These are phyloP conservation scores for Nysson spinosus DNA, from an alignment of 2,888 invertebrate genomes.

Conservation along the genomic window DNA sequence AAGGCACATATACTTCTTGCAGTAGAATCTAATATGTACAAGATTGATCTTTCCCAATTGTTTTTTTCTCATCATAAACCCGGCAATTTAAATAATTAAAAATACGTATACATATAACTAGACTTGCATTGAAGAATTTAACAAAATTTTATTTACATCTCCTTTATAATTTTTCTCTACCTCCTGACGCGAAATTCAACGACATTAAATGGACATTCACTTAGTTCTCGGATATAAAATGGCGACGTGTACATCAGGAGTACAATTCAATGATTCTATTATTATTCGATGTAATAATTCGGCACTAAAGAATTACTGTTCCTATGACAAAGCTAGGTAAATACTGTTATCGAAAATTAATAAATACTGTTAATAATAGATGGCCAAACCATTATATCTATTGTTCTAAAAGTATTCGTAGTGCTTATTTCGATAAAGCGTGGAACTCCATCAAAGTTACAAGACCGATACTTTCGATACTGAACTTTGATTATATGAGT, in stretches of 20 bases:
- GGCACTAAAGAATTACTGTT: constrained; percentile 26
- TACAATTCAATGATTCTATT: constrained; percentile 16
- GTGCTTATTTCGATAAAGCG: background rate
- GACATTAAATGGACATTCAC: background rate
- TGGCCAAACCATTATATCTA: constrained; percentile 30
- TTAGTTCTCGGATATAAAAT: too few relatives aligned
- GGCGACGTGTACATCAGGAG: too few relatives aligned
- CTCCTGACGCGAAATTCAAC: constrained; percentile 20
- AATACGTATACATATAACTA: constrained; percentile 29
- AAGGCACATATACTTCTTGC: constrained; percentile 69
- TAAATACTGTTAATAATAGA: constrained; percentile 51
- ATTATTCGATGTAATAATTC: background rate
- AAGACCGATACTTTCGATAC: constrained; percentile 2
- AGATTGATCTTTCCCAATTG: constrained; percentile 37
- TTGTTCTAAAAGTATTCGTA: constrained; percentile 24
- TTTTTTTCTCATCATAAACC: constrained; percentile 21
- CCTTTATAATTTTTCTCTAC: constrained; percentile 7
- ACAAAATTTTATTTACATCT: constrained; percentile 48
- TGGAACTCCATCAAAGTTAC: background rate
- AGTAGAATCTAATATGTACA: constrained; percentile 70
- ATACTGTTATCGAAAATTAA: constrained; percentile 44
- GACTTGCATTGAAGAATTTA: constrained; percentile 10
- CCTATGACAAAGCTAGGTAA: constrained; percentile 34
- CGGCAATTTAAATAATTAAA: constrained; percentile 45
- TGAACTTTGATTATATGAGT: too few relatives aligned